phyloP scores from a whole-genome alignment of 64 coral and sea anemone genomes.

The Porites lutea region DNA sequence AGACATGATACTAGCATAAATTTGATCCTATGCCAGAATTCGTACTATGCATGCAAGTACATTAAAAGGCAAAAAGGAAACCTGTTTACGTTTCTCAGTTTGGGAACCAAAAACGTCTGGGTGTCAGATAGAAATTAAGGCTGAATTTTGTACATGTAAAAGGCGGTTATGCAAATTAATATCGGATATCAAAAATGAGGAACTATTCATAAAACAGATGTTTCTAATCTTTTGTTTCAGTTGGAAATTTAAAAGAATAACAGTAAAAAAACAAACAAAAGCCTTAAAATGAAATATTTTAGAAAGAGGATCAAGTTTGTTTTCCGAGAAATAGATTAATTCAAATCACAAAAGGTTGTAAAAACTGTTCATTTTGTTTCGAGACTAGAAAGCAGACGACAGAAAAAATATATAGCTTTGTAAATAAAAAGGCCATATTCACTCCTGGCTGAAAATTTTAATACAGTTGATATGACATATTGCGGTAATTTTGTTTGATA shows the following conservation, averaged over 20 bases:
- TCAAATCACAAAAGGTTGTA: too few species aligned
- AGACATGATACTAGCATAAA: too few species aligned
- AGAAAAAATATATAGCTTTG: background rate
- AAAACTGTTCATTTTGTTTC: too few species aligned
- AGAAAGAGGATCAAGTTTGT: background rate
- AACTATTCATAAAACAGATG: constrained; percentile 24
- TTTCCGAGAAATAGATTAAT: background rate
- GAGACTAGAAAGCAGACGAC: too few species aligned
- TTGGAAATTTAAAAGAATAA: background rate
- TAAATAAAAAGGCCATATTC: background rate
- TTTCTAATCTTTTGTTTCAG: background rate
- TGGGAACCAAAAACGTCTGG: too few species aligned
- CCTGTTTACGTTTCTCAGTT: too few species aligned
- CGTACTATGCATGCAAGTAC: too few species aligned
- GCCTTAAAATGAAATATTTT: background rate
- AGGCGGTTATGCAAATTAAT: background rate
- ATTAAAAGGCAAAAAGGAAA: too few species aligned
- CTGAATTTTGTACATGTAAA: background rate
- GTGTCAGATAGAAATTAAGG: too few species aligned
- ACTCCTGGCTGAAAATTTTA: background rate
- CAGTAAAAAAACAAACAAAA: background rate
- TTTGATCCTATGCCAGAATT: too few species aligned
- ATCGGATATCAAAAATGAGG: background rate
- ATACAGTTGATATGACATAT: background rate
- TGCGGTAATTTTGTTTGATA: background rate